A percentile compares a stretch with the other conserved stretches of the same genome.
These are phyloP conservation scores for Catocala sponsa DNA, from an alignment of 2,888 invertebrate genomes.

Conservation along the genomic window DNA sequence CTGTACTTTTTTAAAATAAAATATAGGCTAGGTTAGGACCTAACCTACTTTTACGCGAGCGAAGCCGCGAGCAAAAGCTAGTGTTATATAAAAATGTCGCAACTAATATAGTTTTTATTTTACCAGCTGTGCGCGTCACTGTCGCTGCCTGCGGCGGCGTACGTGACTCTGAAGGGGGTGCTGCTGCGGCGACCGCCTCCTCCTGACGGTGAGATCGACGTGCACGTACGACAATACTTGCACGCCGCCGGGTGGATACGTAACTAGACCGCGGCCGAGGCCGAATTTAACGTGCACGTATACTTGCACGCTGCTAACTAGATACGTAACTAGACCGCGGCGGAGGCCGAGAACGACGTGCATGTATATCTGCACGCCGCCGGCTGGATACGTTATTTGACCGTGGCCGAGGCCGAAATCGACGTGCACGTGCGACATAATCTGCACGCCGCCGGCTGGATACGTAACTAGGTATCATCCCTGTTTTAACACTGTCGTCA, in stretches of 20 bases:
- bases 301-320: too few relatives aligned
- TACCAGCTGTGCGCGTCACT: conserved; percentile 91
- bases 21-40: too few relatives aligned
- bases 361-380: conserved; percentile 53
- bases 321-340: too few relatives aligned
- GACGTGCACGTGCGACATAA: conserved; percentile 55
- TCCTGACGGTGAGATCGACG: conserved; percentile 72
- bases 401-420: background rate
- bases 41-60: too few relatives aligned
- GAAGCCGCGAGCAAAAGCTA: too few relatives aligned
- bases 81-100: too few relatives aligned
- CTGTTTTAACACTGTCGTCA: conserved; percentile 30
- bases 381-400: conserved; percentile 80
- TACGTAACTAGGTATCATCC: conserved; percentile 4
- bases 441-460: conserved; percentile 77
- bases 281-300: too few relatives aligned
- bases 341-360: too few relatives aligned
- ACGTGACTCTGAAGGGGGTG: conserved; percentile 95
- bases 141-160: conserved; percentile 95
- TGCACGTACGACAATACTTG: conserved; percentile 19
- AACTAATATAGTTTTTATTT: background rate
- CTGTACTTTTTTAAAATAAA: too few relatives aligned
- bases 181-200: conserved; percentile 90
- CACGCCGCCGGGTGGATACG: too few relatives aligned
- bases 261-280: too few relatives aligned